These are phyloP conservation scores for Coptodon bakossiorum DNA, from an alignment of 2,113 vertebrate genomes.

Conservation along the genomic window DNA sequence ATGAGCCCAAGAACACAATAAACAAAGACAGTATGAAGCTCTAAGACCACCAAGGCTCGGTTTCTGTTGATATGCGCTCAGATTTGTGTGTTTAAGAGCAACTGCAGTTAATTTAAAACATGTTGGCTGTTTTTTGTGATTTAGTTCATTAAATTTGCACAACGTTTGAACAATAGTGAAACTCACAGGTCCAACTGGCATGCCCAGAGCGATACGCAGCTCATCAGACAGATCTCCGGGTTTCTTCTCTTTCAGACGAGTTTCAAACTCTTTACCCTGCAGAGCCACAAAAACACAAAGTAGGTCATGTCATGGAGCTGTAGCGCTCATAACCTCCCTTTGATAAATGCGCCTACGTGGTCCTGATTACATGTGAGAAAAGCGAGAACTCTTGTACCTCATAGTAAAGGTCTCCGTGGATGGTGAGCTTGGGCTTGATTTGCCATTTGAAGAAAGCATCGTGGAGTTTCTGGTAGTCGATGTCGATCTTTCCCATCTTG, in stretches of 20 bases:
- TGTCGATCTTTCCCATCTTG: conserved; percentile 96
- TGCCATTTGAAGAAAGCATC: conserved; percentile 98
- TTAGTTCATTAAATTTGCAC: not conserved
- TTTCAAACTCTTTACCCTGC: conserved; percentile 94
- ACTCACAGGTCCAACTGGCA: conserved; percentile 89
- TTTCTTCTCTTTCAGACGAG: conserved; percentile 90
- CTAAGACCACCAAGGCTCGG: not conserved
- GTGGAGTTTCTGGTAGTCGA: conserved; percentile 94
- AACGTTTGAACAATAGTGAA: not conserved
- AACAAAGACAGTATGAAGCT: not conserved
- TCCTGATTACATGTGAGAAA: not conserved
- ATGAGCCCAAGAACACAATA: not conserved
- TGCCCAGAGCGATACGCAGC: conserved; percentile 84
- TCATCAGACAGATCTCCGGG: conserved; percentile 89
- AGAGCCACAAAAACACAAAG: not conserved
- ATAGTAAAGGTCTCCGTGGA: conserved; percentile 91
- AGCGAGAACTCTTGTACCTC: conserved; percentile 67
- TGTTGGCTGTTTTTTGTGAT: not conserved
- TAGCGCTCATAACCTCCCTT: not conserved
- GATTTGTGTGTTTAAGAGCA: not conserved
- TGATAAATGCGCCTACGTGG: not conserved
- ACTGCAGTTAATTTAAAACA: not conserved
- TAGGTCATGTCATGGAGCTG: fast-evolving
- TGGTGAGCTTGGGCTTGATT: conserved; percentile 91
- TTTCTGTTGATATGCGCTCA: not conserved